Base-by-base conservation (phyloP, 35 echinoderm and acorn worm species). In the Patiria miniata region DNA sequence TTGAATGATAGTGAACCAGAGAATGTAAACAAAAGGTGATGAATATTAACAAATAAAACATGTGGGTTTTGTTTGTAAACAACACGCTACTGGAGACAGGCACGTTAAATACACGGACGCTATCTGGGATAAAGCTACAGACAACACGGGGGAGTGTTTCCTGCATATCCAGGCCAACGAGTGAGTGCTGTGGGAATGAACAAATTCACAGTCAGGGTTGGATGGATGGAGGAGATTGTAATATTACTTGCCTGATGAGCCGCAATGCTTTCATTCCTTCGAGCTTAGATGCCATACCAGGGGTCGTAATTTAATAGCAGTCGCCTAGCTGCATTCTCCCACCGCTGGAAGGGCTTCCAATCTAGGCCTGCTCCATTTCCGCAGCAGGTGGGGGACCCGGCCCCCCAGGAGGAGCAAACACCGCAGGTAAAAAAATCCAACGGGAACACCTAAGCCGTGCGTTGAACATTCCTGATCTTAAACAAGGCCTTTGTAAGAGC, bases 161-260 rank as follows among this genome's bases (percentile, higher is more conserved):
- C 10, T 73, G 26, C 10, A 73, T 60, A 73, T 47, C 42, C 42
- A 73, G 65, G 65, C 29, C 26, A n/a, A n/a, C n/a, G n/a, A n/a
- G 34, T 73, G 65, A 73, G 65, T 73, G 65, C 19, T 73, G 65
- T 73, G 65, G 65, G 65, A 73, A 73, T 73, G 65, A 73, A 73
- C 26, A 23, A 73, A 73, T 34, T 73, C 65, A 73, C 65, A 73
- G 65, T 73, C 65, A 73, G 23, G 65, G n/a, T n/a, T n/a, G n/a
- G n/a, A n/a, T n/a, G n/a, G n/a, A n/a, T n/a, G n/a, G 65, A 73
- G 26, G 65, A 73, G 65, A 73, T 73, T 73, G 65, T 73, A 73
- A 73, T 73, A 73, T 73, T 73, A 73, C 65, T 73, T 73, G 65
- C 65, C 65, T 73, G 65, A 73, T 73, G 65, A 73, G 65, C 65